These are phyloP conservation scores for Himalopsyche kuldschensis DNA, from an alignment of 2,888 invertebrate species.

Conservation along the genomic window DNA sequence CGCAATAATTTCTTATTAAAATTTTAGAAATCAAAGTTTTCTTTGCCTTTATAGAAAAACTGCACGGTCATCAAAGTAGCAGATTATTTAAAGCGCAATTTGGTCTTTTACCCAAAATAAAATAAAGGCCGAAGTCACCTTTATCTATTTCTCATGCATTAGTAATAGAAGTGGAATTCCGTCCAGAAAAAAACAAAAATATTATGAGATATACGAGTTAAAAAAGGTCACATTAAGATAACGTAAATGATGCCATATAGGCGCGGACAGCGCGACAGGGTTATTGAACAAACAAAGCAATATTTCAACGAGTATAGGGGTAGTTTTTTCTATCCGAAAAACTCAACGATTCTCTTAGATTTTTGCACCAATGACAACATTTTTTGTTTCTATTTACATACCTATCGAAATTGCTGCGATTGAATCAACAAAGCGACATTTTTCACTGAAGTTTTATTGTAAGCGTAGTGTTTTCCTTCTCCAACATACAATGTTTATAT, in stretches of 20 bases:
- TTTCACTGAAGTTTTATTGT: too few relatives aligned
- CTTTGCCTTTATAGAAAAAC: too few relatives aligned
- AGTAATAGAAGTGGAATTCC: background rate
- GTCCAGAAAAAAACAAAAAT: background rate
- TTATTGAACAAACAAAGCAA: background rate
- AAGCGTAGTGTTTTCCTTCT: too few relatives aligned
- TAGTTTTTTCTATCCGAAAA: background rate
- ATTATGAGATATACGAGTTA: background rate
- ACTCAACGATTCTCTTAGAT: background rate
- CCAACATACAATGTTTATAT: too few relatives aligned
- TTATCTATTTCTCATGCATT: background rate
- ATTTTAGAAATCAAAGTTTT: too few relatives aligned
- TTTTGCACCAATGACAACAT: background rate
- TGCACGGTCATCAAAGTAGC: too few relatives aligned
- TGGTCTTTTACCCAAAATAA: too few relatives aligned
- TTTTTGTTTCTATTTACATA: too few relatives aligned
- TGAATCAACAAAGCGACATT: too few relatives aligned
- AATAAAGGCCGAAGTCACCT: background rate
- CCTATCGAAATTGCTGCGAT: too few relatives aligned
- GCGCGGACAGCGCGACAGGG: background rate
- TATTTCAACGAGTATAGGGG: background rate
- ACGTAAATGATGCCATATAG: background rate
- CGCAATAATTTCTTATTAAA: too few relatives aligned
- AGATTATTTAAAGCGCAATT: too few relatives aligned
- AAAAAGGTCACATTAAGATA: slow-evolving; percentile 6